phyloP scores from a whole-genome alignment of 2,888 invertebrate species.

The Emmelina monodactyla region DNA sequence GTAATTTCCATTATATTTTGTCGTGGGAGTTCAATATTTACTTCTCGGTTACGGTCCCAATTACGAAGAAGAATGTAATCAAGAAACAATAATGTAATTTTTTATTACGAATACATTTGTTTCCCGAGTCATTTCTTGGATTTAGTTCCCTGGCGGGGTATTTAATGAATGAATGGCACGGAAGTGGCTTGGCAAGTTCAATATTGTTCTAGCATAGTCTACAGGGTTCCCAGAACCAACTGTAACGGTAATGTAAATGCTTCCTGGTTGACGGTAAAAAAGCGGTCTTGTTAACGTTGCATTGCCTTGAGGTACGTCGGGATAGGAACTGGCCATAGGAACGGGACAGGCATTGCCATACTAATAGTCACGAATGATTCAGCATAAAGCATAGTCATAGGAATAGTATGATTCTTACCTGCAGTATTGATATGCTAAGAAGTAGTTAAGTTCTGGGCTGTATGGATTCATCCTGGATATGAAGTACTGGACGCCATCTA shows the following conservation, averaged over 20 bases:
- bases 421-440: slow-evolving; percentile 87
- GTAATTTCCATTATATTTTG: too few relatives aligned
- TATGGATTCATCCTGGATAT: slow-evolving; percentile 88
- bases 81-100: too few relatives aligned
- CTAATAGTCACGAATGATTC: neutral
- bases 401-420: too few relatives aligned
- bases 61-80: too few relatives aligned
- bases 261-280: slow-evolving; percentile 37
- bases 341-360: too few relatives aligned
- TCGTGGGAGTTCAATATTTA: too few relatives aligned
- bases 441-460: slow-evolving; percentile 85
- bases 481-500: slow-evolving; percentile 86
- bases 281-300: slow-evolving; percentile 41
- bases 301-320: slow-evolving; percentile 32
- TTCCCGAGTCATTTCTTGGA: too few relatives aligned
- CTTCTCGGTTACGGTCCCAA: too few relatives aligned
- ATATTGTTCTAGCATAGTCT: slow-evolving; percentile 40
- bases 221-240: slow-evolving; percentile 31
- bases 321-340: slow-evolving; percentile 20
- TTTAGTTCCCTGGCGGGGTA: too few relatives aligned
- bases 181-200: slow-evolving; percentile 10
- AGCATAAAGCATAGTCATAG: neutral
- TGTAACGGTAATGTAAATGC: slow-evolving; percentile 55
- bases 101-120: too few relatives aligned
- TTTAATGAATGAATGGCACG: too few relatives aligned